Evolutionary conservation across 2,888 invertebrate species (phyloP), one percentile per base, ranked within the genome.

Genomic region (Chironomus riparius): DNA sequence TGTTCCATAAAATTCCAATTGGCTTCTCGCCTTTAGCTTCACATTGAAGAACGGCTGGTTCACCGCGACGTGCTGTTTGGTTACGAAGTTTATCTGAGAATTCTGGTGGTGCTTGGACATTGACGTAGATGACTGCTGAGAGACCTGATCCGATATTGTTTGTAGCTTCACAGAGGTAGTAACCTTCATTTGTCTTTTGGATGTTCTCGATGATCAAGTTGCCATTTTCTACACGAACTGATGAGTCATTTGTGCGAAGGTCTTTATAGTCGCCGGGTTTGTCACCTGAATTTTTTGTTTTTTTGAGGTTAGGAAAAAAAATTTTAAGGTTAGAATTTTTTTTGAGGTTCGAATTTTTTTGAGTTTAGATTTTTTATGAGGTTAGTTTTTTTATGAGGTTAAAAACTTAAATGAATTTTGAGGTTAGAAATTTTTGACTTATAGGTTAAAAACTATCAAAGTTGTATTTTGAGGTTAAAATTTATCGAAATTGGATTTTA

Each of bases 81-180:
- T 96, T 95, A 76, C 93, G 89, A 82, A 93, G 88, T 85, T 96
- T 95, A 79, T 94, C 94, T 81, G 95, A 94, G 81, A 96, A 96
- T 85, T 95, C 94, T 47, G 95, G 95, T 77, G 95, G 95, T 77
- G 95, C 96, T 92, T 97, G 96, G 61, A 97, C 97, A 79, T 93
- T 95, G 79, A 98, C 92, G 80, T 93, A 88, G 80, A 97, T 94
- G 22, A 97, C 95, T 79, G 97, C 97, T 75, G 97, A 97, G 47
- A 97, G 87, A 81, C 95, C 97, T 78, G 95, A 93, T 78, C 97
- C 97, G 80, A 98, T 96, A 80, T 96, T 95, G 84, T 98, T 98
- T 70, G 94, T 94, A 77, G 97, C 96, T 85, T 97, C 96, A 83
- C 98, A 98, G 65, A 97, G 87, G 83, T 97, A 97, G 82, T 95